Evolutionary conservation across 2,888 invertebrate genomes (phyloP), one percentile per base, ranked within the genome.

Genomic region (Leptinotarsa tumamoca): DNA sequence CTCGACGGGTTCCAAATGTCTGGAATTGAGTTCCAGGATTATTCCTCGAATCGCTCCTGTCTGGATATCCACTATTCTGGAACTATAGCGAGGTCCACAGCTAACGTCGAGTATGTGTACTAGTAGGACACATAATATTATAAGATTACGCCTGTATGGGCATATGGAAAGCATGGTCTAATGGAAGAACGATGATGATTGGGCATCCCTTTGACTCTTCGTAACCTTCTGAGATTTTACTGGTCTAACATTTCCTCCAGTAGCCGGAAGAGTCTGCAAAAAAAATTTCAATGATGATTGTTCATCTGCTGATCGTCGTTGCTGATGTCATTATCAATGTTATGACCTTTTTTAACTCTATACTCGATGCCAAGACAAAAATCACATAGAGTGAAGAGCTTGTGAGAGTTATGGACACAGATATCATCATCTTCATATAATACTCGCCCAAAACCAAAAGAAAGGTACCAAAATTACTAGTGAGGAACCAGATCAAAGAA

Each of bases 51-150:
- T 92, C 17, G 92, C 92, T 81, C 95, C 95, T 88, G 90, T 92
- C 85, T 94, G 93, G 58, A 95, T 95, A 89, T 94, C 94, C 84
- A 96, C 94, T 84, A 95, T 94, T 86, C 95, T 92, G 82, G 94
- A 94, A 88, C 94, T 93, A 90, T 94, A 94, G 74, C 94, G 91
- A 80, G 93, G 93, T 75, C 92, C 92, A 80, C 83, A 71, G 51
- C 52, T 33, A 51, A 67, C 75, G 43, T 67, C 49, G 13, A 68
- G n/a, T n/a, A 74, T 71, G 10, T 78, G 77, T 74, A 83, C 71
- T 68, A 82, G 78, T 70, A 83, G 73, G 75, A 82, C 78, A 71
- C 63, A 77, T 33, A 77, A 69, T 58, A 54, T 54, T 50, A 77
- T 77, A 51, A 80, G 81, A 81, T 80, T 79, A 78, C 72, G 77